Conservation (phyloP, 2,113 vertebrate species). For the Daboia siamensis region DNA sequence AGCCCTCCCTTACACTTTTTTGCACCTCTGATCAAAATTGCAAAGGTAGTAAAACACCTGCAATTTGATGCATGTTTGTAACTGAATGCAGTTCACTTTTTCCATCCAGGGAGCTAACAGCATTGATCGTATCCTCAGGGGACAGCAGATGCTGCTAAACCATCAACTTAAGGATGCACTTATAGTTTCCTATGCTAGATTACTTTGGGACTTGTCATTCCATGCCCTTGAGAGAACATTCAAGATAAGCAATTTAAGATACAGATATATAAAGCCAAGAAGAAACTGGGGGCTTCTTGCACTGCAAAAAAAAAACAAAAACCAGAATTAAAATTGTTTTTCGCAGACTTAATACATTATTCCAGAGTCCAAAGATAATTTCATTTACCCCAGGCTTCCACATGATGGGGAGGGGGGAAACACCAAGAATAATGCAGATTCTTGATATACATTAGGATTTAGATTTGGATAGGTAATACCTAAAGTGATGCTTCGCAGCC, state of each 20-base stretch:
- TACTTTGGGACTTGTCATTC: neutral
- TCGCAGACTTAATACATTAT: neutral
- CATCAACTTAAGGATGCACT: neutral
- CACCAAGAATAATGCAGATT: neutral
- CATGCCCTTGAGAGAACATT: neutral
- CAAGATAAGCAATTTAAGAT: neutral
- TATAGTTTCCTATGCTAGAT: neutral
- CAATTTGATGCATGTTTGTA: neutral
- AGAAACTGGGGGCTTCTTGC: neutral
- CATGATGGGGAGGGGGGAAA: neutral
- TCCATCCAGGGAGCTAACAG: neutral
- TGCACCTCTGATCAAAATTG: neutral
- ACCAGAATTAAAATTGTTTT: neutral
- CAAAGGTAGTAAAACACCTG: neutral
- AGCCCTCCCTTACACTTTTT: neutral
- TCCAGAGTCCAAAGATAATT: neutral
- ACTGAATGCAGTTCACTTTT: neutral
- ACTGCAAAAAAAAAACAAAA: neutral
- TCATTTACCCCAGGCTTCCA: neutral
- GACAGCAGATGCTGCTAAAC: neutral
- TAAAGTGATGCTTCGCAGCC: neutral
- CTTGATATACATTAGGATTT: neutral
- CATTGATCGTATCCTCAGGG: constrained; percentile 11
- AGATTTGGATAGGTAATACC: neutral
- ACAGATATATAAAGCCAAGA: neutral